phyloP scores from a whole-genome alignment of 1,140 invertebrate species.

The Drosophila gunungcola region DNA sequence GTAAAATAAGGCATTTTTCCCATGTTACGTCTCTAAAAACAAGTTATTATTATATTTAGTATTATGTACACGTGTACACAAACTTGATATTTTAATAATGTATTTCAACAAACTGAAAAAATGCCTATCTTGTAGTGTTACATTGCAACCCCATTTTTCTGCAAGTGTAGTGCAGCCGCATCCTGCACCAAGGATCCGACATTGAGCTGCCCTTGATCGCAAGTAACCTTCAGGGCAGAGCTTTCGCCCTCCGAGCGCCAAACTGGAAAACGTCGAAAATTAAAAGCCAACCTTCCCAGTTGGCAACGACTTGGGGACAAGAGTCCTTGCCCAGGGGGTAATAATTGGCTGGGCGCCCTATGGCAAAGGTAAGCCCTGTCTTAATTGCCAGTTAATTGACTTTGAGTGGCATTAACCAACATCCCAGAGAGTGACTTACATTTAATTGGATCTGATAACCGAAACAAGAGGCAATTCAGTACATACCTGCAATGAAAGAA shows the following conservation, averaged over 20 bases:
- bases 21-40: too few species aligned
- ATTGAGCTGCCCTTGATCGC: slow-evolving; percentile 77
- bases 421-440: slow-evolving; percentile 38
- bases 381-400: slow-evolving; percentile 63
- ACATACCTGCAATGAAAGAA: slow-evolving; percentile 50
- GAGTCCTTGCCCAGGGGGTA: slow-evolving; percentile 19
- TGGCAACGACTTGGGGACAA: slow-evolving; percentile 5
- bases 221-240: slow-evolving; percentile 53
- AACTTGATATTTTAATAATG: too few species aligned
- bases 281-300: background rate
- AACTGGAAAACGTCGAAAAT: slow-evolving; percentile 12
- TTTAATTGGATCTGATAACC: slow-evolving; percentile 32
- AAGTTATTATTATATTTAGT: too few species aligned
- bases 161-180: slow-evolving; percentile 11
- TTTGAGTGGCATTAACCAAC: slow-evolving; percentile 51
- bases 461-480: slow-evolving; percentile 17
- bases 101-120: too few species aligned
- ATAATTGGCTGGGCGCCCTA: slow-evolving; percentile 9
- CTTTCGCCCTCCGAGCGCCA: slow-evolving; percentile 13
- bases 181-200: slow-evolving; percentile 66
- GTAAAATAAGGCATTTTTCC: too few species aligned
- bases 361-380: slow-evolving; percentile 25
- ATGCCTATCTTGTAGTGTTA: background rate
- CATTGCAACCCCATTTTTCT: background rate
- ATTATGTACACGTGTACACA: too few species aligned